Evolutionary conservation across 2,113 vertebrate species (phyloP).

Genomic region (Poecilia latipinna): DNA sequence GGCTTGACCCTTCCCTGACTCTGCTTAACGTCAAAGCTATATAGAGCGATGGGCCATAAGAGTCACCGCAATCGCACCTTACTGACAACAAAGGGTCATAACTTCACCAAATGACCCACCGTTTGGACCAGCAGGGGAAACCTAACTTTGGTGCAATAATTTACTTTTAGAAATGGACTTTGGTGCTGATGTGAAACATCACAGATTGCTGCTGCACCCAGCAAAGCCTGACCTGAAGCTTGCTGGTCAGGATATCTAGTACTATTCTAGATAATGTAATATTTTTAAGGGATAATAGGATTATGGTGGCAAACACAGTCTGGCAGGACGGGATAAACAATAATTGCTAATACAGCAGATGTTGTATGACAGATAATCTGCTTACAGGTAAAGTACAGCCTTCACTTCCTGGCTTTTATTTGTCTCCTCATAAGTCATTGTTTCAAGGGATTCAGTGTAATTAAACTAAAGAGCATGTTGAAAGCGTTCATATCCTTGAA

Average conservation of each 20-base stretch:
- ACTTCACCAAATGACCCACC: conserved; percentile 55
- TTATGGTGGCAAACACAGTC: conserved; percentile 54
- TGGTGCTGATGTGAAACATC: conserved; percentile 17
- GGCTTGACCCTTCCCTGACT: conserved; percentile 72
- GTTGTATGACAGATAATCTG: conserved; percentile 60
- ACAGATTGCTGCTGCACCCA: conserved; percentile 22
- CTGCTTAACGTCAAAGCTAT: conserved; percentile 59
- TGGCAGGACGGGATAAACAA: conserved; percentile 53
- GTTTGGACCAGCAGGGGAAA: conserved; percentile 55
- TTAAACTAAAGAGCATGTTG: conserved; percentile 49
- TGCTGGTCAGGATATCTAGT: conserved; percentile 34
- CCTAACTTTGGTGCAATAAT: conserved; percentile 25
- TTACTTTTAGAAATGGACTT: conserved; percentile 44
- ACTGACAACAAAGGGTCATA: conserved; percentile 67
- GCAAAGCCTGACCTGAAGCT: conserved; percentile 35
- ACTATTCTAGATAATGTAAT: conserved; percentile 62
- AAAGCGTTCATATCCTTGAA: not conserved
- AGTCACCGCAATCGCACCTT: conserved; percentile 66
- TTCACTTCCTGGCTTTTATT: conserved; percentile 48
- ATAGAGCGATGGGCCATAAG: conserved; percentile 68
- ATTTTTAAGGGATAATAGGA: conserved; percentile 67
- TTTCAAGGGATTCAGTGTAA: conserved; percentile 47
- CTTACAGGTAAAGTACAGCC: conserved; percentile 42
- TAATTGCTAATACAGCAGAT: conserved; percentile 46
- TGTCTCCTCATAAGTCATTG: conserved; percentile 44